Evolutionary conservation across 2,888 invertebrate species (phyloP), one percentile per base, ranked within the genome.

Genomic region (Chymomyza fuscimana): DNA sequence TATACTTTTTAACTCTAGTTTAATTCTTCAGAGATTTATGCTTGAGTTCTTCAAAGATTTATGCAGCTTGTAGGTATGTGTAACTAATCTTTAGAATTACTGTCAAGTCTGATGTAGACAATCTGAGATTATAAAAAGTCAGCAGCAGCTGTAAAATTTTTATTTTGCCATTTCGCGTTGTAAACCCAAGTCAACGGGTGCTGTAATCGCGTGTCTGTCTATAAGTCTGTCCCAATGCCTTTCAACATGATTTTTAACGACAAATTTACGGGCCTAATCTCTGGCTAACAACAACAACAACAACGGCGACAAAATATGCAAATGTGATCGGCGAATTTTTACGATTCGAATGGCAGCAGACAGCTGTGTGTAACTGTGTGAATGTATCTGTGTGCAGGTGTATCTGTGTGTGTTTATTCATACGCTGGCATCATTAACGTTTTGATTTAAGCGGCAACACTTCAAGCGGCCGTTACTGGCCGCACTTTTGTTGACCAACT

Each of bases 251-350:
- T 82, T 85, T 82, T 87, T 86, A 85, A 85, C 85, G 87, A 85
- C 86, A 86, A 86, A 86, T 86, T 86, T 86, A 86, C 86, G 85
- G 85, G 86, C 76, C 82, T 86, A 86, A 86, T 85, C 86, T 81
- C 76, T 78, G 73, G 81, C 74, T 76, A 9, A 15, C 54, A 22
- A 54, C 60, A 52, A 51, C 60, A 59, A 65, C 60, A 51, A 40
- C 65, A 56, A 67, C 73, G 70, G 77, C 83, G 80, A 79, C 77
- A 77, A 85, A 84, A 85, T 85, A 85, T 85, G 84, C 84, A 86
- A 85, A 85, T 85, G 86, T 76, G 68, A 66, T 73, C 78, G 73
- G 79, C 63, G 69, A 40, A 46, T 25, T 65, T 68, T 72, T 70
- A 64, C 63, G 72, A 74, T 65, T 58, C 59, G 16, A 46, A 46